Conservation (phyloP, 2,888 invertebrate species). For the Amiota minor region DNA sequence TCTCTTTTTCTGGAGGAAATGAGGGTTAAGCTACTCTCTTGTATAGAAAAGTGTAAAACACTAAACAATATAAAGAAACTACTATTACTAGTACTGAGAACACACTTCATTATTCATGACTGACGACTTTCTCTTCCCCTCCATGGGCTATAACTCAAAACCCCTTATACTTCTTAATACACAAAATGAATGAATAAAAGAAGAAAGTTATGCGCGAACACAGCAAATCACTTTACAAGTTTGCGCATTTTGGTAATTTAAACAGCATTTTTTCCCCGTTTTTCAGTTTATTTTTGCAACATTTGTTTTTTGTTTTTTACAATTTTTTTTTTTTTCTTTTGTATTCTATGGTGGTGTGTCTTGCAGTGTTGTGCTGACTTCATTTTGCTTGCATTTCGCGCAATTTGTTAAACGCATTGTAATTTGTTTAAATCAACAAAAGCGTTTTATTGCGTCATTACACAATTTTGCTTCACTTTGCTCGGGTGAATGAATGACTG, state of each 20-base stretch:
- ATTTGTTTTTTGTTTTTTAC: conserved; percentile 15
- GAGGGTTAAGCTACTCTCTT: too few relatives aligned
- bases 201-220: background rate
- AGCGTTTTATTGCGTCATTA: conserved; percentile 57
- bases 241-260: background rate
- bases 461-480: conserved; percentile 47
- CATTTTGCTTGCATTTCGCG: conserved; percentile 37
- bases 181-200: too few relatives aligned
- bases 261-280: too few relatives aligned
- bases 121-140: too few relatives aligned
- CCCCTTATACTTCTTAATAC: too few relatives aligned
- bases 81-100: too few relatives aligned
- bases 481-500: background rate
- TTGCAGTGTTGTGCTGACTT: too few relatives aligned
- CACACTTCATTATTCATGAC: too few relatives aligned
- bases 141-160: too few relatives aligned
- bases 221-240: conserved; percentile 10
- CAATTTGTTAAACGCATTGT: conserved; percentile 54
- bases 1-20: too few relatives aligned
- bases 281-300: conserved; percentile 19
- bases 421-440: conserved; percentile 49
- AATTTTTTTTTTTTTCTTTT: conserved; percentile 11
- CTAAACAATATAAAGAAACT: too few relatives aligned
- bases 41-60: too few relatives aligned
- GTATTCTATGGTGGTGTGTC: background rate